Base-by-base conservation (phyloP, 2,797 vertebrate genomes). In the Bucorvus abyssinicus region DNA sequence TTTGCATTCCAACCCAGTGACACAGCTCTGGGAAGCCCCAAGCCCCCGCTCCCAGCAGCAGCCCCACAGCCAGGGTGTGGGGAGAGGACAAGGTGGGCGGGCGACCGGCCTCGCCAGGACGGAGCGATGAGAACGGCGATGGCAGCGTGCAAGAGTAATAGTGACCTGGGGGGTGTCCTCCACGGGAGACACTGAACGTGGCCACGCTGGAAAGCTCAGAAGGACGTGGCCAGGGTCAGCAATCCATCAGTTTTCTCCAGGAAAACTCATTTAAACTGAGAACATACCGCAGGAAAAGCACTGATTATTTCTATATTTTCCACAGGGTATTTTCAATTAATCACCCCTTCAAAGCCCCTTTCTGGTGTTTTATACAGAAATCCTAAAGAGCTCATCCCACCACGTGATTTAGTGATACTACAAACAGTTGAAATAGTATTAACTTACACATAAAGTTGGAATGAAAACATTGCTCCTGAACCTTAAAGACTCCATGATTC, bases 171-270 rank as follows among this genome's bases (percentile, higher is more conserved):
- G 6, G 6, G 22, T 2, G 23, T 61, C 59, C 56, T 50, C 12
- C 9, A 3, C 9, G 36, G 38, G 15, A 56, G 50, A 52, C 7
- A 32, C 14, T 4, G 8, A 49, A 29, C 32, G 29, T 15, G 13
- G 36, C 15, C 1, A 0, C 0, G 0, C 5, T 32, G 40, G 60
- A 38, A 60, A 84, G 61, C 67, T 86, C 3, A 7, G 53, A 68
- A 67, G 50, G 84, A 40, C 2, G 0, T 42, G 57, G 56, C 21
- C 68, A 44, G 49, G 67, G 61, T 29, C 89, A 96, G 81, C 30
- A 63, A 78, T 50, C 17, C 3, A 0, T 27, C 49, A 16, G 0
- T 36, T 63, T 79, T 57, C 82, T 83, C 40, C 32, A 14, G 69
- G 55, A 65, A 86, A 82, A 77, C 7, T 10, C 34, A 26, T 55